Evolutionary conservation across 1,140 invertebrate genomes (phyloP).

Genomic region (Periplaneta americana): DNA sequence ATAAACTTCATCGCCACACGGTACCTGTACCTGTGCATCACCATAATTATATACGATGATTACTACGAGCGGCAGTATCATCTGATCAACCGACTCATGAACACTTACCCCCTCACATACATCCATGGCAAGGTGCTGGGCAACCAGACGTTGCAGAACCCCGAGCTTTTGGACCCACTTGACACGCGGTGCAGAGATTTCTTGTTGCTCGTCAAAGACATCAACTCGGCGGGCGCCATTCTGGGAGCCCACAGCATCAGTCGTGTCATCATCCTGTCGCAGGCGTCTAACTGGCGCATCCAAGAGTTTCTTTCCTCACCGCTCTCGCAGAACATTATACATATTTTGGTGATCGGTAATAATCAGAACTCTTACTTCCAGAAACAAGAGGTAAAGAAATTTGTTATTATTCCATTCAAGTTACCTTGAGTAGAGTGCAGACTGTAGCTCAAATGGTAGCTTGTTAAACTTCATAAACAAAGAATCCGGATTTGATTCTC

Average conservation of each 20-base stretch:
- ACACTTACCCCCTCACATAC: neutral
- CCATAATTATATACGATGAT: neutral
- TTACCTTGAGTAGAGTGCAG: no score
- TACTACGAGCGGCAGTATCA: neutral
- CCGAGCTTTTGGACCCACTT: no score
- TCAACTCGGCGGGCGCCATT: neutral
- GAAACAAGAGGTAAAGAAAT: no score
- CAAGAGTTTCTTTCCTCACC: slow-evolving; percentile 51
- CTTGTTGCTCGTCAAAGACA: neutral
- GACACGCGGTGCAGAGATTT: neutral
- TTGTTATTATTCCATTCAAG: no score
- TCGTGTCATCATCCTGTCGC: slow-evolving; percentile 54
- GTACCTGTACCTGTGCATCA: neutral
- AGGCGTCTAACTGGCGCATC: slow-evolving; percentile 62
- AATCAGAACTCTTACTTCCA: no score
- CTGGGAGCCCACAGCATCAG: slow-evolving; percentile 44
- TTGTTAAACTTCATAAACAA: no score
- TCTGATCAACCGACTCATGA: neutral
- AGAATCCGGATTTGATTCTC: no score
- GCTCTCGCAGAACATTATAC: neutral
- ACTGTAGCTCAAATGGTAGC: no score
- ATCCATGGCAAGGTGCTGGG: neutral
- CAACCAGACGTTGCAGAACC: neutral
- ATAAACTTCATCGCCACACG: neutral
- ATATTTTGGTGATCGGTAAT: neutral